Conservation (phyloP, 2,888 invertebrate genomes). For the Patella pellucida region DNA sequence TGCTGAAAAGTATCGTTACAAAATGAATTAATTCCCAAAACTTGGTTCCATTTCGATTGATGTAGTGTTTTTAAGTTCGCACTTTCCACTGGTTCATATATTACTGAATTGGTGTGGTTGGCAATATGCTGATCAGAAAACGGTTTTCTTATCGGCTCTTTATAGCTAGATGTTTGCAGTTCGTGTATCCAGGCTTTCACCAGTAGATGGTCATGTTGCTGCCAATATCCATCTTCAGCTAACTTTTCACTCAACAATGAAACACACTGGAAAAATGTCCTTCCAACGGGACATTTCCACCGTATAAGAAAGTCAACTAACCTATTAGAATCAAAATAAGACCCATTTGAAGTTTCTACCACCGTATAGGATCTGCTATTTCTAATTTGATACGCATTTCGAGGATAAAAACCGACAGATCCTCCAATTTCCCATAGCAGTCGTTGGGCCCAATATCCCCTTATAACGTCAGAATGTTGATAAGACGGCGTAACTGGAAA, state of each 20-base stretch:
- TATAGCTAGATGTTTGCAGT: constrained; percentile 13
- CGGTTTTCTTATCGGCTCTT: constrained; percentile 2
- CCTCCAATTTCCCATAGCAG: constrained; percentile 49
- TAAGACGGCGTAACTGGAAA: constrained; percentile 48
- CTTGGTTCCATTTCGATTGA: background rate
- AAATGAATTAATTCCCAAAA: constrained; percentile 11
- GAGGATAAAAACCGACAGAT: constrained; percentile 45
- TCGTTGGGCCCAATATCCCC: constrained; percentile 55
- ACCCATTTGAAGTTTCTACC: constrained; percentile 40
- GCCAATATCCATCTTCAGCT: constrained; percentile 31
- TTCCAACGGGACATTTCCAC: constrained; percentile 41
- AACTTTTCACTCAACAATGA: constrained; percentile 33
- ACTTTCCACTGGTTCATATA: background rate
- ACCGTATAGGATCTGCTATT: constrained; percentile 46
- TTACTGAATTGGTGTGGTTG: background rate
- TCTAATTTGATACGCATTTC: constrained; percentile 43
- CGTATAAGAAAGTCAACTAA: constrained; percentile 35
- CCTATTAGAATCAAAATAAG: constrained; percentile 22
- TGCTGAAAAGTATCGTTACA: background rate
- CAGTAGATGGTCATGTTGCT: constrained; percentile 29
- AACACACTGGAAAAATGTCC: constrained; percentile 41
- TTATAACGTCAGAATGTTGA: constrained; percentile 53
- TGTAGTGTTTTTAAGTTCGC: background rate
- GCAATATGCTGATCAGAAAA: no score
- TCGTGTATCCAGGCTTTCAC: constrained; percentile 19